Conservation (phyloP, 2,113 vertebrate genomes). For the Leptobrachium leishanense region DNA sequence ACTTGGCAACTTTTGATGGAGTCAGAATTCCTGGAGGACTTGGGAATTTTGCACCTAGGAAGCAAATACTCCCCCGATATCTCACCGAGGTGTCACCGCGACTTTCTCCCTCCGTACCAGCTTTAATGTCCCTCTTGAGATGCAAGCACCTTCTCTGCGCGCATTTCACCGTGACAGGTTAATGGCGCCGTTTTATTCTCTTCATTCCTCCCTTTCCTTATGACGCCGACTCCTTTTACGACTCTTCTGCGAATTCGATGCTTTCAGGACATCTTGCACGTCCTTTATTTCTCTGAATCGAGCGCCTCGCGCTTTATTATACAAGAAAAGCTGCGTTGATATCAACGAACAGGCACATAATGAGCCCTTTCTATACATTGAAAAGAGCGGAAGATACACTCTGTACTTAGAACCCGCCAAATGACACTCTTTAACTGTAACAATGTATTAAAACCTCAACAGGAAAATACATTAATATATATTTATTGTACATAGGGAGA, state of each 20-base stretch:
- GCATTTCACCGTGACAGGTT: not conserved
- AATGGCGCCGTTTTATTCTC: not conserved
- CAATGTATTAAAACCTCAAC: no score
- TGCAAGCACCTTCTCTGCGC: not conserved
- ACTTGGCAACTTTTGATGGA: not conserved
- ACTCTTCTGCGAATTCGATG: not conserved
- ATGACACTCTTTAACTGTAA: no score
- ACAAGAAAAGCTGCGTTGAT: no score
- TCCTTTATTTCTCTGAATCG: no score
- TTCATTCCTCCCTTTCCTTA: not conserved
- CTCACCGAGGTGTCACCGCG: conserved; percentile 7
- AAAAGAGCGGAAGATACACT: no score
- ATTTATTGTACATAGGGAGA: no score
- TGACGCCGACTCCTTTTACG: not conserved
- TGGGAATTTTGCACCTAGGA: conserved; percentile 24
- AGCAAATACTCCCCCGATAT: conserved; percentile 9
- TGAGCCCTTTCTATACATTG: no score
- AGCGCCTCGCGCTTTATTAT: no score
- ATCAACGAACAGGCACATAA: no score
- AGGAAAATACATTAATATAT: no score
- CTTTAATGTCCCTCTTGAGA: not conserved
- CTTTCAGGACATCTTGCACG: not conserved
- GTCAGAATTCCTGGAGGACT: conserved; percentile 21
- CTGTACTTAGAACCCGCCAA: no score
- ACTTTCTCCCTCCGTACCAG: not conserved